phyloP scores from a whole-genome alignment of 1,140 invertebrate species.

The Heliconius eleuchia region DNA sequence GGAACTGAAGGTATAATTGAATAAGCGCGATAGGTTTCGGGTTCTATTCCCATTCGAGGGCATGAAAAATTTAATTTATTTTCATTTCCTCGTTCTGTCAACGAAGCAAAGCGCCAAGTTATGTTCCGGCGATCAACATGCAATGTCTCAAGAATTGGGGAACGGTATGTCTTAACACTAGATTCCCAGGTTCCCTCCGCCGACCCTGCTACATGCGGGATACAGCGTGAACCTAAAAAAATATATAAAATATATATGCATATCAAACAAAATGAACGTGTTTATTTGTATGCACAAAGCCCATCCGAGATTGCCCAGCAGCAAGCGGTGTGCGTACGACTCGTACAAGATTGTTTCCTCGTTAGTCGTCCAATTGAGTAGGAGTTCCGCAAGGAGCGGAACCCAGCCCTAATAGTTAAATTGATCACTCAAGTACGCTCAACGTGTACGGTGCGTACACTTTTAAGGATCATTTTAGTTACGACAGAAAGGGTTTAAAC shows the following conservation, averaged over 20 bases:
- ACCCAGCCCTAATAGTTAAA: conserved; percentile 65
- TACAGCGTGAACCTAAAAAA: not conserved
- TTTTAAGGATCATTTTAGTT: conserved; percentile 30
- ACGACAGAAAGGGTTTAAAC: conserved; percentile 5
- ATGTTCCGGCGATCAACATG: not conserved
- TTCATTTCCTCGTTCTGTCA: not conserved
- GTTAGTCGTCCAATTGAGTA: conserved; percentile 74
- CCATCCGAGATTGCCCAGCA: conserved; percentile 64
- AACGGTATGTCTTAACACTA: not conserved
- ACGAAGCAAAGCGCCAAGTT: not conserved
- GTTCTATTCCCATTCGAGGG: not conserved
- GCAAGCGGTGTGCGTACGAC: conserved; percentile 77
- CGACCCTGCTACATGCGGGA: not conserved
- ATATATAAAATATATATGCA: not conserved
- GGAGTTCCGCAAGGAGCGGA: conserved; percentile 72
- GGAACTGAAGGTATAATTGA: no score
- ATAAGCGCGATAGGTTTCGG: no score
- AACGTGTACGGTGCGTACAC: conserved; percentile 39
- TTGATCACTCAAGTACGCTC: conserved; percentile 53
- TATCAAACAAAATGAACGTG: not conserved
- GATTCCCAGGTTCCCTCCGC: not conserved
- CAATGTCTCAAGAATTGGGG: not conserved
- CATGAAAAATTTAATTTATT: not conserved
- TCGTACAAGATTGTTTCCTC: conserved; percentile 80
- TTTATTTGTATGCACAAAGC: conserved; percentile 38